Base-by-base conservation (phyloP, 2,888 invertebrate genomes). In the Salpingus planirostris region DNA sequence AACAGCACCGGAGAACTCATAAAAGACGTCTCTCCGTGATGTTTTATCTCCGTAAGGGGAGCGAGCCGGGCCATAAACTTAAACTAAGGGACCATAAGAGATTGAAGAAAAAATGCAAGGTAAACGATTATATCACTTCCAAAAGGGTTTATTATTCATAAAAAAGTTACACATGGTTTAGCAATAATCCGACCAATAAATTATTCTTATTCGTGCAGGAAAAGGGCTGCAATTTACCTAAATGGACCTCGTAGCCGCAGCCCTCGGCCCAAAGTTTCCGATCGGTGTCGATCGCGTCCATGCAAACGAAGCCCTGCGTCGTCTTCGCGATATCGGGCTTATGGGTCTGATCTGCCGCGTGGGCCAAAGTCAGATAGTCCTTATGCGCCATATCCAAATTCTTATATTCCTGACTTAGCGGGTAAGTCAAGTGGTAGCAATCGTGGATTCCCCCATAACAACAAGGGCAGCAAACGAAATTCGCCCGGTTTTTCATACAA, bases 171-270 rank as follows among this genome's bases (percentile, higher is more conserved):
- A n/a, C n/a, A n/a, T n/a, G n/a, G n/a, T n/a, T n/a, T n/a, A n/a
- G n/a, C n/a, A n/a, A n/a, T n/a, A 57, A 42, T 11, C 88, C 89
- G 51, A 89, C 74, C 13, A 90, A 67, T 46, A 91, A 69, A 66
- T 89, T 85, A 69, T 95, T 93, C 66, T 95, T 93, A 30, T 91
- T 90, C 15, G 93, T 89, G 65, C 93, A 93, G 29, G 77, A 73
- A 23, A 76, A 67, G 11, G 93, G 93, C 48, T 78, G 70, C 23
- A 95, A 67, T 51, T 83, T 83, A 4, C 80, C 78, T 24, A 95
- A 65, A 43, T 73, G 69, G 0, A 90, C 87, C 37, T 66, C 59
- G 59, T 93, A 95, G 0, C 81, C 83, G 50, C 67, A 68, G 57
- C 86, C 78, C 59, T 78, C 73, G 2, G 90, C 89, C 41, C 80